phyloP scores from a whole-genome alignment of 2,888 invertebrate genomes.

The Cataglyphis cursor region DNA sequence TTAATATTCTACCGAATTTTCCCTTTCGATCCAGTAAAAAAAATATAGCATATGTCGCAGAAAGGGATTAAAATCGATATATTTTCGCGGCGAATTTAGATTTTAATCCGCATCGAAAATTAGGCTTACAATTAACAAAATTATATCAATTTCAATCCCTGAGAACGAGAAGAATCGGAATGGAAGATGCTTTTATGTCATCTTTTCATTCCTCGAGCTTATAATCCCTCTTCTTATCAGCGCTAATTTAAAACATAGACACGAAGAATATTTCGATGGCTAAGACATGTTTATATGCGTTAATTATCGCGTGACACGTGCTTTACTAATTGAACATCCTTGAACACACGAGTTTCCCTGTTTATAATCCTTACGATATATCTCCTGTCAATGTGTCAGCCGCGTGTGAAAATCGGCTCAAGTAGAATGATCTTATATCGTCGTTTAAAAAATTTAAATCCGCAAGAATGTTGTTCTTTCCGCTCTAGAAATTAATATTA shows the following conservation, averaged over 20 bases:
- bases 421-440: neutral
- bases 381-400: neutral
- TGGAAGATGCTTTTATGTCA: neutral
- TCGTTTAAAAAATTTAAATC: conserved; percentile 25
- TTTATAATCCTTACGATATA: neutral
- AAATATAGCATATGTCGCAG: conserved; percentile 20
- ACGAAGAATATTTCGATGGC: conserved; percentile 1
- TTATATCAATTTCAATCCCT: conserved; percentile 24
- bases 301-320: neutral
- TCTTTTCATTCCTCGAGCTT: conserved; percentile 5
- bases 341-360: neutral
- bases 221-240: conserved; percentile 5
- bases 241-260: neutral
- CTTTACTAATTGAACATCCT: conserved; percentile 10
- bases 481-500: conserved; percentile 46
- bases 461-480: conserved; percentile 33
- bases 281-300: neutral
- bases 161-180: neutral
- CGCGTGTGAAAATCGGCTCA: neutral
- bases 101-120: conserved; percentile 18
- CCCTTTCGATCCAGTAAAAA: conserved; percentile 21
- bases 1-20: conserved; percentile 1
- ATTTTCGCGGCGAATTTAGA: conserved; percentile 24
- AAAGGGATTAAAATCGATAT: conserved; percentile 25
- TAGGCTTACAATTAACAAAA: conserved; percentile 8